phyloP scores from a whole-genome alignment of 1,140 invertebrate genomes.

The Drosophila varians region DNA sequence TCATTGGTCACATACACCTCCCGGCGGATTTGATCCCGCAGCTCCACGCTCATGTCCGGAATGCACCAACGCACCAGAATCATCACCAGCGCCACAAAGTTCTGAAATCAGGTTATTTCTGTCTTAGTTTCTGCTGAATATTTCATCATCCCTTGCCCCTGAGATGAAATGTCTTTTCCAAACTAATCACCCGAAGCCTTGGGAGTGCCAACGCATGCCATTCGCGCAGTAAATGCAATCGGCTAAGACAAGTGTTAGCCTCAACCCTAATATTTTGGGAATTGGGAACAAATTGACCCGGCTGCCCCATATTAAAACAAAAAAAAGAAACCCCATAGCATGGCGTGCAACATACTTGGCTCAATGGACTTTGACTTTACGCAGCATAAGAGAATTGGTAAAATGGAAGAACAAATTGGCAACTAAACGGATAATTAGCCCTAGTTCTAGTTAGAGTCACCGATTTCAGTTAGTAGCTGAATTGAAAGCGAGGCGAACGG shows the following conservation, averaged over 20 bases:
- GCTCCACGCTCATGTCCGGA: conserved; percentile 91
- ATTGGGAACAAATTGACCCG: conserved; percentile 27
- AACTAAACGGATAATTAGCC: conserved; percentile 54
- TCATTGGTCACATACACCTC: conserved; percentile 95
- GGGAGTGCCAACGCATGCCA: conserved; percentile 27
- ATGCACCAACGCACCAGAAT: conserved; percentile 94
- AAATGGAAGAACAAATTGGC: conserved; percentile 35
- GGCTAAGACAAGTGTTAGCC: conserved; percentile 53
- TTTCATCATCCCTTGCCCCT: conserved; percentile 44
- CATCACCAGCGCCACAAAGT: conserved; percentile 92
- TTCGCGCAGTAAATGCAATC: conserved; percentile 28
- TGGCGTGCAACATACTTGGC: conserved; percentile 19
- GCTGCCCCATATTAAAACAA: conserved; percentile 7
- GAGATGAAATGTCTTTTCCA: conserved; percentile 10
- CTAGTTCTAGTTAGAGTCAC: conserved; percentile 44
- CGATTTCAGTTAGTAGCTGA: conserved; percentile 52
- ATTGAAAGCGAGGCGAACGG: conserved; percentile 47
- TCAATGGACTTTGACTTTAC: conserved; percentile 38
- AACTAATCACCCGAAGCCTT: conserved; percentile 51
- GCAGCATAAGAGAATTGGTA: conserved; percentile 33
- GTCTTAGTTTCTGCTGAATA: conserved; percentile 14
- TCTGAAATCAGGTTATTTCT: conserved; percentile 84
- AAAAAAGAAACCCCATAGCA: conserved; percentile 40
- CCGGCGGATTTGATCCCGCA: conserved; percentile 91
- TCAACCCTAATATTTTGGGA: conserved; percentile 53